Conservation (phyloP, 2,888 invertebrate genomes). For the Cheilosia vulpina region DNA sequence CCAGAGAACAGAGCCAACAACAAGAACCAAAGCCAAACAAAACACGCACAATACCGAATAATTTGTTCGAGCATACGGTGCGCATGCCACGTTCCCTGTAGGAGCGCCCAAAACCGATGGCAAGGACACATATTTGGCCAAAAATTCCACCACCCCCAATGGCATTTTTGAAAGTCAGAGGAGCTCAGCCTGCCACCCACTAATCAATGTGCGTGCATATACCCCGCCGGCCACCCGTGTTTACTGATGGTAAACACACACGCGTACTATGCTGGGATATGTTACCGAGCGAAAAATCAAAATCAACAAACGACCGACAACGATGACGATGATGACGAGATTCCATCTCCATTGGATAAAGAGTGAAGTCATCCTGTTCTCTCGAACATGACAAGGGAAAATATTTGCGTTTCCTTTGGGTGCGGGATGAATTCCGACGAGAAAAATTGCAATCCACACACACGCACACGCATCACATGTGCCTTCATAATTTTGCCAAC, state of each 20-base stretch:
- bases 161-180: slow-evolving; percentile 28
- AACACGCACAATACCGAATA: slow-evolving; percentile 56
- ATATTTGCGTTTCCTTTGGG: slow-evolving; percentile 66
- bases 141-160: slow-evolving; percentile 27
- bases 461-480: not conserved
- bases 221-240: slow-evolving; percentile 5
- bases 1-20: slow-evolving; percentile 17
- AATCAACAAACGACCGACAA: slow-evolving; percentile 58
- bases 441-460: slow-evolving; percentile 59
- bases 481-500: slow-evolving; percentile 53
- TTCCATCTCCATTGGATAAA: slow-evolving; percentile 54
- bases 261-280: slow-evolving; percentile 10
- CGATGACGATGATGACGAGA: slow-evolving; percentile 42
- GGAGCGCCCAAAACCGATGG: slow-evolving; percentile 44
- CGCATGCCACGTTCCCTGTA: slow-evolving; percentile 21
- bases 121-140: slow-evolving; percentile 15
- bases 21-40: slow-evolving; percentile 35
- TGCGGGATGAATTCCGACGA: slow-evolving; percentile 38
- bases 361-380: slow-evolving; percentile 60
- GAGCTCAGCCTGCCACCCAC: slow-evolving; percentile 28
- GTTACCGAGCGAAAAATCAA: slow-evolving; percentile 64
- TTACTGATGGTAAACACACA: slow-evolving; percentile 54
- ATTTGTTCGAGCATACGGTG: slow-evolving; percentile 39
- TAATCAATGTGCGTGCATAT: slow-evolving; percentile 56
- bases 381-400: slow-evolving; percentile 71